Conservation (phyloP, 2,888 invertebrate species). For the Synanthedon vespiformis region DNA sequence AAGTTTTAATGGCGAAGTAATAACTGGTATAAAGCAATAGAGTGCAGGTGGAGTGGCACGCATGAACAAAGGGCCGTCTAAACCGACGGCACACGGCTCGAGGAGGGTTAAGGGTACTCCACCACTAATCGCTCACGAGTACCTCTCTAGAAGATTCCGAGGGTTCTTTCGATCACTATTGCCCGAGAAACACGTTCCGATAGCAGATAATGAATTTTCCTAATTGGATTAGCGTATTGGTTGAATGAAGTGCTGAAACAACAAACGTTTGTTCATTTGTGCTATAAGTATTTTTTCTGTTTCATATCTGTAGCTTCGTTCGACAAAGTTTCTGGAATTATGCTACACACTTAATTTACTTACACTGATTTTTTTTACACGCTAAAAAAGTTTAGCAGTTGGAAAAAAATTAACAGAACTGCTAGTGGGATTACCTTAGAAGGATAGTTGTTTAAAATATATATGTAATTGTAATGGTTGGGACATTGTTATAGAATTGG, state of each 20-base stretch:
- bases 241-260: constrained; percentile 18
- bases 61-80: constrained; percentile 40
- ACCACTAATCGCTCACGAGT: constrained; percentile 54
- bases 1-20: constrained; percentile 19
- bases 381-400: no score
- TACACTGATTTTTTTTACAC: no score
- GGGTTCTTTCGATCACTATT: constrained; percentile 61
- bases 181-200: constrained; percentile 48
- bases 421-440: no score
- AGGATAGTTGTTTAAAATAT: no score
- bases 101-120: constrained; percentile 47
- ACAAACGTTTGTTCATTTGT: constrained; percentile 16
- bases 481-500: no score
- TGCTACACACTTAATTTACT: no score
- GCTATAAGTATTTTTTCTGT: background rate
- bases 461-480: no score
- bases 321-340: no score
- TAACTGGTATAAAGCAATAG: constrained; percentile 36
- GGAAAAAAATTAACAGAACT: no score
- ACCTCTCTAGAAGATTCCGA: constrained; percentile 44
- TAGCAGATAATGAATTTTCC: constrained; percentile 52
- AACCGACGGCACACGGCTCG: constrained; percentile 34
- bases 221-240: constrained; percentile 51
- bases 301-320: background rate
- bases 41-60: constrained; percentile 20